Evolutionary conservation across 1,140 invertebrate genomes (phyloP).

Genomic region (Zaprionus africanus): DNA sequence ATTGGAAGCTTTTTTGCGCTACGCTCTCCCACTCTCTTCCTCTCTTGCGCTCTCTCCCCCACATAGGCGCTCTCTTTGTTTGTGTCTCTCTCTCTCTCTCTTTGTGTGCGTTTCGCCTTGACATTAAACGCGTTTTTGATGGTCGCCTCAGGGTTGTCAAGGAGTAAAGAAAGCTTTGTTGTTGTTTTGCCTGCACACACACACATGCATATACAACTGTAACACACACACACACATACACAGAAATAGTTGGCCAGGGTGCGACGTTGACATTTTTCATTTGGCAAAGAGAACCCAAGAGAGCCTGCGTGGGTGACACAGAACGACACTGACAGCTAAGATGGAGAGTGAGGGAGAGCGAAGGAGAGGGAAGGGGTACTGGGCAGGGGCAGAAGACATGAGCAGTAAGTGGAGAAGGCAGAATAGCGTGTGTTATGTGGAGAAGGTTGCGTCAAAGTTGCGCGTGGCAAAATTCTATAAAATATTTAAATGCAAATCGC

Average conservation of each 20-base stretch:
- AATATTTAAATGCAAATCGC: conserved; percentile 68
- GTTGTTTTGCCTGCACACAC: background rate
- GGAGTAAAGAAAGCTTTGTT: conserved; percentile 43
- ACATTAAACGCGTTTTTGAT: conserved; percentile 50
- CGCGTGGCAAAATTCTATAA: conserved; percentile 67
- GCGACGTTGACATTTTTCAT: conserved; percentile 49
- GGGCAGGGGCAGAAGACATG: background rate
- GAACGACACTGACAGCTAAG: background rate
- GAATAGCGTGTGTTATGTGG: conserved; percentile 17
- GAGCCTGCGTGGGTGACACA: conserved; percentile 2
- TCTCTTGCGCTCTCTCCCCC: background rate
- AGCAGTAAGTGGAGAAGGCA: background rate
- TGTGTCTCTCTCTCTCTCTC: background rate
- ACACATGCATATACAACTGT: background rate
- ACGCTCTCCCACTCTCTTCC: background rate
- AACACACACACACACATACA: background rate
- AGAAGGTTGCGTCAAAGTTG: conserved; percentile 40
- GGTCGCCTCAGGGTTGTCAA: conserved; percentile 44
- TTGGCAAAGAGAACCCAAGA: conserved; percentile 29
- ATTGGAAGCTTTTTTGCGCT: conserved; percentile 48
- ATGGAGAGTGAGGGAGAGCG: background rate
- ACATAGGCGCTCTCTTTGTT: background rate
- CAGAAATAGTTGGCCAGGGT: conserved; percentile 23
- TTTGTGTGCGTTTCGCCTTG: conserved; percentile 36
- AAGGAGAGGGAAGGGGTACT: background rate